Percentiles rank a stretch among this genome's conserved stretches.
phyloP scores from a whole-genome alignment of 1,140 invertebrate genomes.

The Hestina assimilis region DNA sequence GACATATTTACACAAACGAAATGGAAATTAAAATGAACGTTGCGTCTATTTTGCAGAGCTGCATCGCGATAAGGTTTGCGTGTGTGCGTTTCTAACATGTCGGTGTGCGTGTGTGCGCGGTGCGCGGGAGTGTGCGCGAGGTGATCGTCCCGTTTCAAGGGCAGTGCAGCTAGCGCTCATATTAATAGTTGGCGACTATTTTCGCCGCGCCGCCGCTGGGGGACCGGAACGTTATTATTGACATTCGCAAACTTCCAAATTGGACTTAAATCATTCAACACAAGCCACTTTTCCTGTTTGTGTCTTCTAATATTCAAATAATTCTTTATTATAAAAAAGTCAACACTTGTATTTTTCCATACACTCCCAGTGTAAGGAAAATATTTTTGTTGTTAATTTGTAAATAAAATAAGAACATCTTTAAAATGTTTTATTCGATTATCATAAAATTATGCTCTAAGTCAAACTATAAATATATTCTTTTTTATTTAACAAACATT shows the following conservation, averaged over 20 bases:
- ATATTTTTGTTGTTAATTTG: neutral
- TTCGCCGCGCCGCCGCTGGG: conserved; percentile 62
- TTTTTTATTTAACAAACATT: neutral
- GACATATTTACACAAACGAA: conserved; percentile 54
- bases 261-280: conserved; percentile 54
- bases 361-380: too few species aligned
- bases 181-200: conserved; percentile 76
- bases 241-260: conserved; percentile 70
- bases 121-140: conserved; percentile 58
- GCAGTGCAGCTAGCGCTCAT: conserved; percentile 73
- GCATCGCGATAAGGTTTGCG: conserved; percentile 49
- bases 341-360: too few species aligned
- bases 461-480: neutral
- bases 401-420: too few species aligned
- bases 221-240: conserved; percentile 72
- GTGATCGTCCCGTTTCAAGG: conserved; percentile 75
- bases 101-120: conserved; percentile 40
- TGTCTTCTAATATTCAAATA: neutral
- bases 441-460: too few species aligned
- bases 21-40: conserved; percentile 71
- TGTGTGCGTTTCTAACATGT: conserved; percentile 44
- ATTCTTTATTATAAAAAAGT: neutral
- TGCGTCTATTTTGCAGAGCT: conserved; percentile 58
- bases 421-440: too few species aligned
- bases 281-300: conserved; percentile 36